Evolutionary conservation across 1,140 invertebrate species (phyloP), one percentile per base, ranked within the genome.

Genomic region (Lordiphosa collinella): DNA sequence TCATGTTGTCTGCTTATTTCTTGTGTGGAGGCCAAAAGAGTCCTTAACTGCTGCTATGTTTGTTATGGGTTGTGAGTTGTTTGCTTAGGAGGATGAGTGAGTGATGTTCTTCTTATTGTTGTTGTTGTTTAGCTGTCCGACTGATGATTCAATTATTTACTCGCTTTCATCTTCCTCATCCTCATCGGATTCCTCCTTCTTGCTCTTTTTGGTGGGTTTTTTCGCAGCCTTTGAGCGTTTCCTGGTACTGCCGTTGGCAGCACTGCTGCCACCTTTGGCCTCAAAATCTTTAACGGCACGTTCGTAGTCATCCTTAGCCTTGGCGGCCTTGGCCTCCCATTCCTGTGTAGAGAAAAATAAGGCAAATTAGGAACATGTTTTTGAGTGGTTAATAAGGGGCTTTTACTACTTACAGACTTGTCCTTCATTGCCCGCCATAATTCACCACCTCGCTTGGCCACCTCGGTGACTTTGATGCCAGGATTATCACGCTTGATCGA

Each of bases 211-310:
- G 29, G 88, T 56, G 14, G 66, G 41, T 4, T 72, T 88, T 90
- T 91, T 78, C 87, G 84, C 65, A 88, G 90, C 46, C 78, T 86
- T 88, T 43, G 85, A 63, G 34, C 86, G 86, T 46, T 88, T 88
- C 46, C 88, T 88, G 73, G 88, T 67, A 90, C 89, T 62, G 89
- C 90, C 68, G 90, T 89, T 80, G 88, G 90, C 51, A 48, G 71
- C 62, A 59, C 52, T 57, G 59, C 90, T 90, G 35, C 92, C 92
- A 34, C 94, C 94, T 53, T 91, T 93, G 8, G 93, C 93, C 86
- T 95, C 93, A 88, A 97, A 99, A 79, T 96, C 96, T 76, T 95
- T 94, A 93, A 98, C 97, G 0, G 94, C 95, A 71, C 92, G 90
- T 41, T 93, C 91, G 87, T 98, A 98, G 53, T 95, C 93, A 84